Evolutionary conservation across 2,797 vertebrate species (phyloP).

Genomic region (Leucoraja ocellata): DNA sequence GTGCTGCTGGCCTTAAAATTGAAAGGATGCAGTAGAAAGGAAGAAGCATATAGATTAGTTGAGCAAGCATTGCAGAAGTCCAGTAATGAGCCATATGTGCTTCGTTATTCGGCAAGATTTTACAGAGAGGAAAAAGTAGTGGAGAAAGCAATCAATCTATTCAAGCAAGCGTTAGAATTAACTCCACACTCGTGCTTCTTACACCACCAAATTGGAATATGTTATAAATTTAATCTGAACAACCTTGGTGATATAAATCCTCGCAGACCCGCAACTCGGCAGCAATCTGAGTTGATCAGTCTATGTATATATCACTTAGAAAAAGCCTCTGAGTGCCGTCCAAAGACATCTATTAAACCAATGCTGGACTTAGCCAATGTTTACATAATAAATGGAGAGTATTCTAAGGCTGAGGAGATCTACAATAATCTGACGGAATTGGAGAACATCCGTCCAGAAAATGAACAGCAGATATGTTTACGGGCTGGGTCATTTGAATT

Average conservation of each 20-base stretch:
- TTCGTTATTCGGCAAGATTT: too few species aligned
- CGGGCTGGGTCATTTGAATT: conserved; percentile 49
- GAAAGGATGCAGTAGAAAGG: background rate
- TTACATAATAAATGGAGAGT: too few species aligned
- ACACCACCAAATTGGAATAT: conserved; percentile 63
- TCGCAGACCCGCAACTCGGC: background rate
- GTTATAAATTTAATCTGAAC: conserved; percentile 50
- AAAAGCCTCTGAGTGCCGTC: conserved; percentile 42
- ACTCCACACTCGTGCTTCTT: conserved; percentile 52
- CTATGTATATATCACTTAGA: conserved; percentile 56
- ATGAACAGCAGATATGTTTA: conserved; percentile 47
- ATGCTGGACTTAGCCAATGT: too few species aligned
- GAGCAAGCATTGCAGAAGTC: conserved; percentile 50
- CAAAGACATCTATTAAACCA: background rate
- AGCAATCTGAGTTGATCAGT: conserved; percentile 45
- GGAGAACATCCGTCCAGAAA: conserved; percentile 39
- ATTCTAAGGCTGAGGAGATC: conserved; percentile 46
- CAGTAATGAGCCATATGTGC: too few species aligned
- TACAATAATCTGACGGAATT: conserved; percentile 50
- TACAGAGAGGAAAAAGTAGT: conserved; percentile 43
- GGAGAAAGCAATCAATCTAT: conserved; percentile 50
- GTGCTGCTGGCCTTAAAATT: conserved; percentile 61
- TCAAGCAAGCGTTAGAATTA: conserved; percentile 51
- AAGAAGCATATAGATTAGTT: conserved; percentile 57
- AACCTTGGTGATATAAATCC: too few species aligned